phyloP scores from a whole-genome alignment of 1,140 invertebrate genomes.

The Bombus terrestris region DNA sequence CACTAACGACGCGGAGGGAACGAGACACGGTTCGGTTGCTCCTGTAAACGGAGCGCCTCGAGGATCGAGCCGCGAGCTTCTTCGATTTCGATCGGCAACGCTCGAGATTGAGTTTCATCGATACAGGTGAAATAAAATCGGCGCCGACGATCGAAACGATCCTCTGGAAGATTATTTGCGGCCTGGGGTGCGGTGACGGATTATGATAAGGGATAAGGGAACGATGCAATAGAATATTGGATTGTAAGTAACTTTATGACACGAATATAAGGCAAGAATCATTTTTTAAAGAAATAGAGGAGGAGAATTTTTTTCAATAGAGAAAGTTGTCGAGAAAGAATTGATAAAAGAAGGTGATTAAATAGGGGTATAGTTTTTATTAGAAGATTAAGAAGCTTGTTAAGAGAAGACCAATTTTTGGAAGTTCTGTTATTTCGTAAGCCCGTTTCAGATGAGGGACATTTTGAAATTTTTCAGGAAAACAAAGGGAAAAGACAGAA shows the following conservation, averaged over 20 bases:
- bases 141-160: background rate
- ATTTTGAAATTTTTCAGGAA: too few relatives aligned
- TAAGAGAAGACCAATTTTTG: background rate
- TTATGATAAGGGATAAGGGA: background rate
- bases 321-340: too few relatives aligned
- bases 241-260: too few relatives aligned
- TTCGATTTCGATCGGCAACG: constrained; percentile 58
- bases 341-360: background rate
- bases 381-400: background rate
- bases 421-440: too few relatives aligned
- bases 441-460: too few relatives aligned
- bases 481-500: too few relatives aligned
- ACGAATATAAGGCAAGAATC: background rate
- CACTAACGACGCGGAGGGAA: constrained; percentile 53
- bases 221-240: background rate
- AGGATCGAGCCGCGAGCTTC: constrained; percentile 55
- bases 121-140: constrained; percentile 30
- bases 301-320: too few relatives aligned
- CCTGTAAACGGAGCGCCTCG: constrained; percentile 71
- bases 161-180: background rate
- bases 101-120: constrained; percentile 56
- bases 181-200: background rate
- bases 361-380: background rate
- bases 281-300: background rate
- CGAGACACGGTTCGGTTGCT: constrained; percentile 77